Evolutionary conservation across 2,113 vertebrate species (phyloP).

Genomic region (Embiotoca jacksoni): DNA sequence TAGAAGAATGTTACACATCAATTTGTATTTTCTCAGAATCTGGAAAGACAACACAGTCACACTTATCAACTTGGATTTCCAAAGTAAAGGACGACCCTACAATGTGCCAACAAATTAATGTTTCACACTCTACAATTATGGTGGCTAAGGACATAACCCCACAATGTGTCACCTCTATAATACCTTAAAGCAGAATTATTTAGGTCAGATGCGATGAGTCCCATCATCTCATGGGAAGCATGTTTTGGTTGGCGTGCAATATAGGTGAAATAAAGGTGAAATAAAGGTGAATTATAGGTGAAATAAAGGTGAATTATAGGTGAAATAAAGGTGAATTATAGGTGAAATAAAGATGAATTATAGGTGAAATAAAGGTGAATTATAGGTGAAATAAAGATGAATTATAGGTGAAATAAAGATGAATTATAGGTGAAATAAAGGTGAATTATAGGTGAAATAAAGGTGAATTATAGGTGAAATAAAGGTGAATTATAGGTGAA

Average conservation of each 20-base stretch:
- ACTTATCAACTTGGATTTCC: background rate
- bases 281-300: no score
- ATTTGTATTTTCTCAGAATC: background rate
- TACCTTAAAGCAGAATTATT: conserved; percentile 14
- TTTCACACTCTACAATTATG: background rate
- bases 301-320: no score
- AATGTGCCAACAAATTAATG: background rate
- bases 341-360: no score
- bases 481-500: no score
- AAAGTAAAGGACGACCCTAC: background rate
- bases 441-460: no score
- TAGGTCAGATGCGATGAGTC: conserved; percentile 1
- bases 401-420: no score
- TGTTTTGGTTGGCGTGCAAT: conserved; percentile 8
- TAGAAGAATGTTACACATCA: background rate
- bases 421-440: no score
- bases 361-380: no score
- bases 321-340: no score
- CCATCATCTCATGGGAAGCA: conserved; percentile 9
- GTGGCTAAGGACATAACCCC: background rate
- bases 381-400: no score
- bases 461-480: no score
- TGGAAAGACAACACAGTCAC: background rate
- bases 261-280: no score
- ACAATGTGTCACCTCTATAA: background rate